Evolutionary conservation across 2,797 vertebrate species (phyloP).

Genomic region (Otolemur crassicaudatus): DNA sequence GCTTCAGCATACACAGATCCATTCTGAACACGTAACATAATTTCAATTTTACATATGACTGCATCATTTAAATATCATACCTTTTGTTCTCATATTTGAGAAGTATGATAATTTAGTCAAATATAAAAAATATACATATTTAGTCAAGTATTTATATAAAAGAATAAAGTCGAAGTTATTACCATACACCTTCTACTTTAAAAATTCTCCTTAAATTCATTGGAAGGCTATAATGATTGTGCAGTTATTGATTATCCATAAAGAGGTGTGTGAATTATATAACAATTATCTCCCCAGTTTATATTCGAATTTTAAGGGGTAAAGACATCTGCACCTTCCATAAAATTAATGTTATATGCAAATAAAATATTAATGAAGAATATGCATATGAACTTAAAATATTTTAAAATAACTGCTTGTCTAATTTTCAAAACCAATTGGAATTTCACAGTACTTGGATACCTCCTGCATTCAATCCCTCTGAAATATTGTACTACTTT

Average conservation of each 20-base stretch:
- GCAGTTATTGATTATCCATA: slow-evolving; percentile 62
- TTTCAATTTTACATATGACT: slow-evolving; percentile 26
- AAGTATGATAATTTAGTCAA: background rate
- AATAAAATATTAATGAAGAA: slow-evolving; percentile 70
- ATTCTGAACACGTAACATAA: background rate
- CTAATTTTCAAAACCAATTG: slow-evolving; percentile 81
- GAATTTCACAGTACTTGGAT: slow-evolving; percentile 68
- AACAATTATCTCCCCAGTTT: slow-evolving; percentile 68
- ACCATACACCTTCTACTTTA: background rate
- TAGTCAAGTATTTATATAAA: background rate
- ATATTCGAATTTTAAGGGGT: slow-evolving; percentile 61
- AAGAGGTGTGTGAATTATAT: slow-evolving; percentile 64
- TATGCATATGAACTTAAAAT: background rate
- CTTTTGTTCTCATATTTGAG: slow-evolving; percentile 1
- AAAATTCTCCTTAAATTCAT: slow-evolving; percentile 64
- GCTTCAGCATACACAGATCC: background rate
- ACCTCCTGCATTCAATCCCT: slow-evolving; percentile 78
- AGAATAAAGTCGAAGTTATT: background rate
- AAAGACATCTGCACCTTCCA: slow-evolving; percentile 56
- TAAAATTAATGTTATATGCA: slow-evolving; percentile 66
- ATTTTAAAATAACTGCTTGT: slow-evolving; percentile 72
- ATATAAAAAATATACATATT: background rate
- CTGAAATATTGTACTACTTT: slow-evolving; percentile 77
- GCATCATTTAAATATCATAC: background rate
- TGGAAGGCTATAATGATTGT: slow-evolving; percentile 40